These are phyloP conservation scores for Machimus atricapillus DNA, from an alignment of 2,888 invertebrate species.

Conservation along the genomic window DNA sequence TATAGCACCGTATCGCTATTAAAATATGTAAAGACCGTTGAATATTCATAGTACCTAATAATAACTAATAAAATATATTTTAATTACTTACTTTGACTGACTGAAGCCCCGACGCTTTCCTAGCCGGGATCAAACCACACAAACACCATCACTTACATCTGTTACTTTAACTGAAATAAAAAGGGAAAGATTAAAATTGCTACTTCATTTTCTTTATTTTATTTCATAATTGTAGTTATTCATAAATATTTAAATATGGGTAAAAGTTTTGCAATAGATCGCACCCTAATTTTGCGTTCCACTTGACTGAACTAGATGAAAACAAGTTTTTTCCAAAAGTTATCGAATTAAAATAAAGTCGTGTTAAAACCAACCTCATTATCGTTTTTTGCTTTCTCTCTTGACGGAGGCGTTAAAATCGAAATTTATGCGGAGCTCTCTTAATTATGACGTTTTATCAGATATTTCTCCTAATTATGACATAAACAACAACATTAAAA, in stretches of 20 bases:
- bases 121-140: neutral
- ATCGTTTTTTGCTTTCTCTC: neutral
- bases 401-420: neutral
- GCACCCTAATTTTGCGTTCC: neutral
- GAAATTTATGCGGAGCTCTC: neutral
- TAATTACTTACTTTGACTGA: neutral
- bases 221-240: neutral
- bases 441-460: neutral
- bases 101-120: neutral
- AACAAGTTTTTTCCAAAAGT: neutral
- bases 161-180: neutral
- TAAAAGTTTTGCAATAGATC: neutral
- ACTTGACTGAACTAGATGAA: neutral
- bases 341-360: neutral
- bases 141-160: neutral
- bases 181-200: neutral
- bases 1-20: neutral
- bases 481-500: neutral
- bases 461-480: neutral
- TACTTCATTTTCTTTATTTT: neutral
- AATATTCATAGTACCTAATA: neutral
- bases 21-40: neutral
- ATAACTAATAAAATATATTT: neutral
- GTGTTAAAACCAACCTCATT: neutral
- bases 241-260: neutral